These are phyloP conservation scores for Ditylenchus dipsaci DNA, from an alignment of 1,140 invertebrate species.

Conservation along the genomic window DNA sequence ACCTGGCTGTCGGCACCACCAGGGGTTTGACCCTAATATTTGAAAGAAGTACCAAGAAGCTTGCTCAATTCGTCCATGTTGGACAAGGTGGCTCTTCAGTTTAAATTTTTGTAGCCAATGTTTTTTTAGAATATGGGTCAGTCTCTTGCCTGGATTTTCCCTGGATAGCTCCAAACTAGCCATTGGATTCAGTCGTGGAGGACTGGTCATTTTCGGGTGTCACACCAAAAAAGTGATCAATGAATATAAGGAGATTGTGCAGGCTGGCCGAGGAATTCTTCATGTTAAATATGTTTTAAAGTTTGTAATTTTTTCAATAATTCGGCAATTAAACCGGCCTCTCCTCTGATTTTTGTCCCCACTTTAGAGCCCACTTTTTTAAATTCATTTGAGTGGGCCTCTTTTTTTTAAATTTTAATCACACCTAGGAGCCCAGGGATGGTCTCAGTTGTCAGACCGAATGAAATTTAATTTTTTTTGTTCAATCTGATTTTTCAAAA, in stretches of 20 bases:
- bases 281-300: constrained; percentile 36
- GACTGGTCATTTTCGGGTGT: constrained; percentile 23
- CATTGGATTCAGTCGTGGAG: constrained; percentile 31
- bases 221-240: constrained; percentile 25
- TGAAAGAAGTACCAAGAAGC: constrained; percentile 10
- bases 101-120: not conserved
- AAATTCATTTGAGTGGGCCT: too few relatives aligned
- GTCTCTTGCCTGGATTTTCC: constrained; percentile 39
- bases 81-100: constrained; percentile 14
- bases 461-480: too few relatives aligned
- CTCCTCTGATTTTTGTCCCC: too few relatives aligned
- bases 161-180: constrained; percentile 11
- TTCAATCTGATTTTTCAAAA: too few relatives aligned
- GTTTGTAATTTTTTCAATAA: constrained; percentile 7
- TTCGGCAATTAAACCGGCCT: too few relatives aligned
- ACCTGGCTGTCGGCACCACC: constrained; percentile 36
- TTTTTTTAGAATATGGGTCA: constrained; percentile 35
- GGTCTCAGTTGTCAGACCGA: too few relatives aligned
- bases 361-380: too few relatives aligned
- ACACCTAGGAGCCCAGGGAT: too few relatives aligned
- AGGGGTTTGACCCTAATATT: constrained; percentile 30
- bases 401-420: too few relatives aligned
- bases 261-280: constrained; percentile 43
- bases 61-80: constrained; percentile 22
- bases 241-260: constrained; percentile 29